Percentiles rank a stretch among this genome's conserved stretches.
These are phyloP conservation scores for rabbit (Oryctolagus cuniculus) DNA, from an alignment of 2,113 vertebrate genomes.

Conservation along the genomic window mOryCun1.1 NC_091449.1:59353001-59353500, in stretches of 20 bases:
- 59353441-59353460: too few relatives aligned
- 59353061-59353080: background rate
- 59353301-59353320: background rate
- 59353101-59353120: background rate
- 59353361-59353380: background rate
- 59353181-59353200: background rate
- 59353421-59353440: too few relatives aligned
- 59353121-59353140: background rate
- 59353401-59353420: too few relatives aligned
- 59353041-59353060: background rate
- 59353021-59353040: background rate
- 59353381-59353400: too few relatives aligned
- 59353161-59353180: constrained; percentile 3
- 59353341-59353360: background rate
- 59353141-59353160: background rate
- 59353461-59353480: too few relatives aligned
- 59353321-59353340: background rate
- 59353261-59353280: background rate
- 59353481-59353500: too few relatives aligned
- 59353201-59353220: background rate
- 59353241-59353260: background rate
- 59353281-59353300: constrained; percentile 10
- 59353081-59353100: background rate
- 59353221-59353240: background rate
- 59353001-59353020: background rate